Conservation (phyloP, 2,888 invertebrate genomes). For the Dicranocentrus wangi region DNA sequence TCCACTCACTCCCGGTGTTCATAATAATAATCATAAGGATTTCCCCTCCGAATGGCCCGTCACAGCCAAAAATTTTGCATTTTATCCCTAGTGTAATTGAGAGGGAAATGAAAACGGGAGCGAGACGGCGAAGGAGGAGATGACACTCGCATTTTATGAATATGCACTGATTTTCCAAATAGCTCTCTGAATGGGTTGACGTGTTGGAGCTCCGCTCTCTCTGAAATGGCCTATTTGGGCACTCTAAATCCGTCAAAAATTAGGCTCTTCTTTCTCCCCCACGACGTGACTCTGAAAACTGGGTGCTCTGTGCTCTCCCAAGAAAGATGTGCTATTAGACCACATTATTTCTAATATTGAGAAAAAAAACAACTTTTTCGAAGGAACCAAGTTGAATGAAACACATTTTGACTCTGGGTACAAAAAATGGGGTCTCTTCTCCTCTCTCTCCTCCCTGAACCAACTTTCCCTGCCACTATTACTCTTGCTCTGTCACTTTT, state of each 20-base stretch:
- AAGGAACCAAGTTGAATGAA: background rate
- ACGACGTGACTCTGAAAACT: constrained; percentile 21
- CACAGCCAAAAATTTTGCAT: constrained; percentile 39
- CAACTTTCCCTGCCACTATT: constrained; percentile 44
- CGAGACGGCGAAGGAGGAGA: background rate
- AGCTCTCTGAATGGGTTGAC: constrained; percentile 33
- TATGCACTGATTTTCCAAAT: constrained; percentile 31
- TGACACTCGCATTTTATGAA: constrained; percentile 35
- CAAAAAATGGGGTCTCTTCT: background rate
- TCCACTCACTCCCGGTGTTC: constrained; percentile 28
- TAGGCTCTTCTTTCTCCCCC: constrained; percentile 53
- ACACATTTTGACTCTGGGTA: background rate
- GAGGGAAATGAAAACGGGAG: background rate
- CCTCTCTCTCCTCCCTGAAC: background rate
- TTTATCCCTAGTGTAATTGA: constrained; percentile 36
- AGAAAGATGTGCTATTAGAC: constrained; percentile 57
- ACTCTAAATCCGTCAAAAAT: constrained; percentile 61
- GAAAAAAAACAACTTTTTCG: background rate
- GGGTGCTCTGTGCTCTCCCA: too few relatives aligned
- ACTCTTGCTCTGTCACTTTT: constrained; percentile 57
- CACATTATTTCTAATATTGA: constrained; percentile 51
- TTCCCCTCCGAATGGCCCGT: constrained; percentile 10
- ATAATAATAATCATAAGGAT: constrained; percentile 48
- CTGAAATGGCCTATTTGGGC: constrained; percentile 44
- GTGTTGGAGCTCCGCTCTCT: background rate